phyloP scores from a whole-genome alignment of 2,113 vertebrate species.

The Channa maculata region DNA sequence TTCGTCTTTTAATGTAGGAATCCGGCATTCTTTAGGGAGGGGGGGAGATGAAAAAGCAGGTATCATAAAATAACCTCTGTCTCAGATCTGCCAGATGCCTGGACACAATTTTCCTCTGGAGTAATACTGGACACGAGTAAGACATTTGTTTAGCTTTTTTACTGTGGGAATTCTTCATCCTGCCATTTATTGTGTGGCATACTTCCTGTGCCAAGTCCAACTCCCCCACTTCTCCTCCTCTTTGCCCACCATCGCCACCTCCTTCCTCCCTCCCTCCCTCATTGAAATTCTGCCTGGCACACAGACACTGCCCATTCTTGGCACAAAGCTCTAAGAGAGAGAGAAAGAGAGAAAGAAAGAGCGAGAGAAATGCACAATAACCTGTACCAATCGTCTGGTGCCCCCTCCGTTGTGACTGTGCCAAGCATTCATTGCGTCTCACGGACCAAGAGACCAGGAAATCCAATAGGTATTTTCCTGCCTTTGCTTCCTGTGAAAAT shows the following conservation, averaged over 20 bases:
- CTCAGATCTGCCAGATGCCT: conserved; percentile 2
- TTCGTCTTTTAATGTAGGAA: conserved; percentile 53
- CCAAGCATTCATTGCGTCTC: conserved; percentile 76
- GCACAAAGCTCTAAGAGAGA: conserved; percentile 76
- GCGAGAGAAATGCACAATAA: conserved; percentile 66
- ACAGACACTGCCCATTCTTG: conserved; percentile 83
- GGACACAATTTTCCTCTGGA: neutral
- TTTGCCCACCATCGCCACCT: conserved; percentile 71
- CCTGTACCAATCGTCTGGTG: conserved; percentile 74
- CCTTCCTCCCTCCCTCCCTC: conserved; percentile 79
- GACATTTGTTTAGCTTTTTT: conserved; percentile 49
- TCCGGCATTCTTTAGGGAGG: conserved; percentile 43
- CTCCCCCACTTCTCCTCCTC: conserved; percentile 55
- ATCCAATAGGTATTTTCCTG: conserved; percentile 76
- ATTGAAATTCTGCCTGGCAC: conserved; percentile 85
- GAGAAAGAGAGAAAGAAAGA: conserved; percentile 48
- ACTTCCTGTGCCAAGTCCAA: conserved; percentile 72
- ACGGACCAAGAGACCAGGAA: conserved; percentile 66
- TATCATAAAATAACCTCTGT: conserved; percentile 30
- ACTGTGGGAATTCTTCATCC: conserved; percentile 62
- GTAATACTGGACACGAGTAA: conserved; percentile 22
- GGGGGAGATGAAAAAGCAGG: conserved; percentile 41
- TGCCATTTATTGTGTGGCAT: conserved; percentile 70
- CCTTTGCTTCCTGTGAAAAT: conserved; percentile 63
- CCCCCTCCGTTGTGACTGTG: conserved; percentile 72